phyloP scores from a whole-genome alignment of 2,888 invertebrate genomes.

The Polyploca ridens region DNA sequence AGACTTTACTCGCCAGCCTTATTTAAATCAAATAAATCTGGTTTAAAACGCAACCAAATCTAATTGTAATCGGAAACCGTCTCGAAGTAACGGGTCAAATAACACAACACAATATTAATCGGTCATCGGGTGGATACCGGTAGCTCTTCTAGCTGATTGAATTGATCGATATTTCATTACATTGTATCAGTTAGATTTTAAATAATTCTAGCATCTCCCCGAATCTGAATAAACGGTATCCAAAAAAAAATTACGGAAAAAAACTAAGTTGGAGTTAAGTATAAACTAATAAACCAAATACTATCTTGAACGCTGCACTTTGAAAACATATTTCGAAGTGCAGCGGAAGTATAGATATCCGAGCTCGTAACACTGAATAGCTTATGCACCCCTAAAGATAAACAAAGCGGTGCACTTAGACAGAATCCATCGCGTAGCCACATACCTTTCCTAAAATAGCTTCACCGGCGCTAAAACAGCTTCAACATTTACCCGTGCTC shows the following conservation, averaged over 20 bases:
- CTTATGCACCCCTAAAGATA: slow-evolving; percentile 68
- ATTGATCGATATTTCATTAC: background rate
- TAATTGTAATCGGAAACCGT: background rate
- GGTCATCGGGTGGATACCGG: background rate
- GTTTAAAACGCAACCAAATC: background rate
- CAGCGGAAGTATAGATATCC: slow-evolving; percentile 56
- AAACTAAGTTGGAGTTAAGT: background rate
- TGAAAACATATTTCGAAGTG: slow-evolving; percentile 32
- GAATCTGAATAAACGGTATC: too few species aligned
- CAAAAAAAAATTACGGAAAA: too few species aligned
- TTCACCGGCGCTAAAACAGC: slow-evolving; percentile 40
- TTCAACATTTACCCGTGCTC: slow-evolving; percentile 41
- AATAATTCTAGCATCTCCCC: background rate
- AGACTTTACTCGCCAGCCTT: background rate
- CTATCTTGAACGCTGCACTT: background rate
- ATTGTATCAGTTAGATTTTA: background rate
- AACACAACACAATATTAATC: background rate
- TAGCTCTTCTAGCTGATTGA: background rate
- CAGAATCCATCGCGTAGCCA: slow-evolving; percentile 53
- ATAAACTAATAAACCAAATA: background rate
- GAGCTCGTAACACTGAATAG: slow-evolving; percentile 60
- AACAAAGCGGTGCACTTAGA: slow-evolving; percentile 73
- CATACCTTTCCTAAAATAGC: slow-evolving; percentile 73
- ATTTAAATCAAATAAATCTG: background rate
- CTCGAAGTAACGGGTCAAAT: background rate